Conservation (phyloP, 2,888 invertebrate species). For the Gastrophysa polygoni region DNA sequence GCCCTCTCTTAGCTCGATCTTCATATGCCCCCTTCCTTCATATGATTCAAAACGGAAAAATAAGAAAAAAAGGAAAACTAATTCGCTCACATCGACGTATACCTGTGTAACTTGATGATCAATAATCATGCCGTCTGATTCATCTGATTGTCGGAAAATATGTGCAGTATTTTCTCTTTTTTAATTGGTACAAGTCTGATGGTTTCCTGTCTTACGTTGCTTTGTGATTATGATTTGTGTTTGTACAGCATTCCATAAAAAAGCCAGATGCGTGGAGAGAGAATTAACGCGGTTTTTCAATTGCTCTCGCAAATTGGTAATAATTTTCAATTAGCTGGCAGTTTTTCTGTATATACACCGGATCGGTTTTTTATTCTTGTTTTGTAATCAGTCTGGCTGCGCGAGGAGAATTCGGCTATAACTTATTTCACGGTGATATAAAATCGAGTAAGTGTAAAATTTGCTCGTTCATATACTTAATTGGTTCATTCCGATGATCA, state of each 20-base stretch:
- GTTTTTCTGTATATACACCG: constrained; percentile 25
- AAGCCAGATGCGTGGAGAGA: constrained; percentile 12
- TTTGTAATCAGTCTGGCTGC: not conserved
- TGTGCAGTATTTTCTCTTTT: constrained; percentile 24
- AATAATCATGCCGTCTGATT: constrained; percentile 38
- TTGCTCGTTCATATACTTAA: too few species aligned
- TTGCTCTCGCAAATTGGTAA: constrained; percentile 29
- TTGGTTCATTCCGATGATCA: too few species aligned
- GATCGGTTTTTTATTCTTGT: not conserved
- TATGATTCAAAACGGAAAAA: too few species aligned
- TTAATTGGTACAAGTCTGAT: constrained; percentile 39
- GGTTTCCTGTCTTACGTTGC: constrained; percentile 34
- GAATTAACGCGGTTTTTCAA: constrained; percentile 27
- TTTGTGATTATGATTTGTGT: constrained; percentile 37
- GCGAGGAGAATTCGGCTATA: not conserved
- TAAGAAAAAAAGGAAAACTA: not conserved
- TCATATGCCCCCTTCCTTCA: too few species aligned
- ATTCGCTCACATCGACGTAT: too few species aligned
- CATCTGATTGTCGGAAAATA: constrained; percentile 34
- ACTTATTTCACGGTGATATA: too few species aligned
- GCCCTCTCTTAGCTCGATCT: too few species aligned
- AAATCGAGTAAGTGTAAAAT: too few species aligned
- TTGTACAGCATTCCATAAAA: constrained; percentile 5
- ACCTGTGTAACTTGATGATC: constrained; percentile 23
- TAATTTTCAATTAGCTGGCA: constrained; percentile 32